Evolutionary conservation across 2,113 vertebrate genomes (phyloP).

Genomic region (Sinocyclocheilus anophthalmus): DNA sequence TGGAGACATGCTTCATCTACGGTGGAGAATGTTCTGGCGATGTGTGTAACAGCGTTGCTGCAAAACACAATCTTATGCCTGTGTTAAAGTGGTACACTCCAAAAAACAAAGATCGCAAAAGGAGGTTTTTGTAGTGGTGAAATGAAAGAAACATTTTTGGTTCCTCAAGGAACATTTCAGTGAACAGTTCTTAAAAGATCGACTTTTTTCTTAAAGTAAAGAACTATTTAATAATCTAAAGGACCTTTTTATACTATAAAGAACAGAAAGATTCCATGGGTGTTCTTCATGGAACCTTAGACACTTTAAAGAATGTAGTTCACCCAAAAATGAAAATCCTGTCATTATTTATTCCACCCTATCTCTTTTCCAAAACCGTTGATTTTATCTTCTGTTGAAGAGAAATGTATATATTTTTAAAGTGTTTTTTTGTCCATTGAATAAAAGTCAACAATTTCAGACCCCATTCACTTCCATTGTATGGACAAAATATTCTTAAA

Average conservation of each 20-base stretch:
- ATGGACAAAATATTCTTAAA: too few species aligned
- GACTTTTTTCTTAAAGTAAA: too few species aligned
- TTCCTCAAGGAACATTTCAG: too few species aligned
- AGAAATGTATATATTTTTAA: not conserved
- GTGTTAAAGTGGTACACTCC: not conserved
- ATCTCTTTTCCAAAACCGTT: not conserved
- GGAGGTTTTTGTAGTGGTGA: not conserved
- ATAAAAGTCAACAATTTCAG: not conserved
- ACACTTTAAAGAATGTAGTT: not conserved
- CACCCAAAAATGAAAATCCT: not conserved
- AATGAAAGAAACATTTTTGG: not conserved
- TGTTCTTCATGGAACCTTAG: too few species aligned
- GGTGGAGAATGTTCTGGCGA: constrained; percentile 48
- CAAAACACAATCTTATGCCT: constrained; percentile 29
- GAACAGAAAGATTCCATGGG: too few species aligned
- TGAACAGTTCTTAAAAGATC: not conserved
- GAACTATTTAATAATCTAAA: too few species aligned
- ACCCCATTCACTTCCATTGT: too few species aligned
- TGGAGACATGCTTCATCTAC: constrained; percentile 54
- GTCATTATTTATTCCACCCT: not conserved
- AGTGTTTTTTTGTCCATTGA: not conserved
- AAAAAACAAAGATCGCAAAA: not conserved
- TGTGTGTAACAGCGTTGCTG: not conserved
- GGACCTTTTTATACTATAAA: too few species aligned
- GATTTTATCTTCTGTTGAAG: not conserved